Percentiles rank a stretch among this genome's conserved stretches.
These are phyloP conservation scores for Eretmochelys imbricata DNA, from an alignment of 2,113 vertebrate species.

Conservation along the genomic window DNA sequence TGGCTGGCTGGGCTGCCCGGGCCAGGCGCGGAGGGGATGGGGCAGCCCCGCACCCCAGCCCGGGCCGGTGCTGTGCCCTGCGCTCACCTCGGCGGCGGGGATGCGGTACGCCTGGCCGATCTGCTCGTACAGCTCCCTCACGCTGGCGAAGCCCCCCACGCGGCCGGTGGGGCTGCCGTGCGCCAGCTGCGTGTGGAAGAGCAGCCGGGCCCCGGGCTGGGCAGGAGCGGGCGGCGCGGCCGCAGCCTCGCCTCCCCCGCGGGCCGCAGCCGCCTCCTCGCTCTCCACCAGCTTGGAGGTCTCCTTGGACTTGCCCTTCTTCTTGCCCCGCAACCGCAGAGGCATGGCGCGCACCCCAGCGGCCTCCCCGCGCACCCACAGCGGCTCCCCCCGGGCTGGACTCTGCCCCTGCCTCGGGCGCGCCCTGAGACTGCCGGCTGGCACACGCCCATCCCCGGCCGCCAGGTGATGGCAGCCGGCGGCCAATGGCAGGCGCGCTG, in stretches of 20 bases:
- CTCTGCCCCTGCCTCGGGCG: conserved; percentile 23
- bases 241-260: conserved; percentile 49
- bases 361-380: neutral
- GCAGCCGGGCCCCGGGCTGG: conserved; percentile 79
- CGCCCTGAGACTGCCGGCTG: neutral
- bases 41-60: too few relatives aligned
- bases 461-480: neutral
- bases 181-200: conserved; percentile 93
- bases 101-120: conserved; percentile 88
- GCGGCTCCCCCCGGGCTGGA: neutral
- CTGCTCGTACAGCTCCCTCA: conserved; percentile 87
- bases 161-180: conserved; percentile 92
- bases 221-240: conserved; percentile 73
- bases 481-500: neutral
- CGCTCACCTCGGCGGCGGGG: conserved; percentile 84
- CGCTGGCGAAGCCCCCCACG: conserved; percentile 89
- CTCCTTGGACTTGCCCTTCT: conserved; percentile 85
- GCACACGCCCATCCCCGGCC: neutral
- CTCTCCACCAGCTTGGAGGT: conserved; percentile 83
- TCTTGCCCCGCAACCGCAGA: conserved; percentile 83
- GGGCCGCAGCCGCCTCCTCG: conserved; percentile 68
- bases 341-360: conserved; percentile 81
- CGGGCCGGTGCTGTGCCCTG: too few relatives aligned
- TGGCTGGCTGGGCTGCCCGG: neutral
- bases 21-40: too few relatives aligned